Conservation (phyloP, 1,140 invertebrate genomes). For the Scaptodrosophila lebanonensis region DNA sequence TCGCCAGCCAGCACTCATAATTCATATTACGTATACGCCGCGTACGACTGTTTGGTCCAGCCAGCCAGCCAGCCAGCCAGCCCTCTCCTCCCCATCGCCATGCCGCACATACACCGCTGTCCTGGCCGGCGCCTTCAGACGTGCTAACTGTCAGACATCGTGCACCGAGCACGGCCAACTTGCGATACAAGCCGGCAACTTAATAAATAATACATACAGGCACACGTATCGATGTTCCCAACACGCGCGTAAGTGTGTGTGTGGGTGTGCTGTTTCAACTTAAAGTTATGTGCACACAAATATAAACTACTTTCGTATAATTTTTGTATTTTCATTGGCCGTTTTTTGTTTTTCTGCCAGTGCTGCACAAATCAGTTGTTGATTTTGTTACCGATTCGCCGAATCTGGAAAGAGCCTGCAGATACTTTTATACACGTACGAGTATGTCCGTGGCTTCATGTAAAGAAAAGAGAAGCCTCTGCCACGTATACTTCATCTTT, state of each 20-base stretch:
- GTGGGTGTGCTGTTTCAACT: slow-evolving; percentile 17
- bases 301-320: slow-evolving; percentile 18
- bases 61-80: neutral
- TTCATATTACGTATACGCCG: slow-evolving; percentile 57
- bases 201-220: slow-evolving; percentile 62
- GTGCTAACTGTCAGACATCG: slow-evolving; percentile 57
- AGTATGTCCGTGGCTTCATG: too few relatives aligned
- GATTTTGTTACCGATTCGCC: too few relatives aligned
- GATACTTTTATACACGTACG: too few relatives aligned
- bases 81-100: too few relatives aligned
- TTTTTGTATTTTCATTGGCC: slow-evolving; percentile 11
- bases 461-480: too few relatives aligned
- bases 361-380: too few relatives aligned
- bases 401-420: too few relatives aligned
- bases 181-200: slow-evolving; percentile 35
- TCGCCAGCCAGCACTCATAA: slow-evolving; percentile 44
- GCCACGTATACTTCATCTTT: too few relatives aligned
- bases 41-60: slow-evolving; percentile 13
- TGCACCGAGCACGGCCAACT: slow-evolving; percentile 19
- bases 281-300: slow-evolving; percentile 29
- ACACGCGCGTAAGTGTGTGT: neutral
- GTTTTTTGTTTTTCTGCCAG: slow-evolving; percentile 7
- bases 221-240: too few relatives aligned
- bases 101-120: neutral
- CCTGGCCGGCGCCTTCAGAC: slow-evolving; percentile 33